Conservation (phyloP, 2,797 vertebrate species). For the Gallinago nigripennis region DNA sequence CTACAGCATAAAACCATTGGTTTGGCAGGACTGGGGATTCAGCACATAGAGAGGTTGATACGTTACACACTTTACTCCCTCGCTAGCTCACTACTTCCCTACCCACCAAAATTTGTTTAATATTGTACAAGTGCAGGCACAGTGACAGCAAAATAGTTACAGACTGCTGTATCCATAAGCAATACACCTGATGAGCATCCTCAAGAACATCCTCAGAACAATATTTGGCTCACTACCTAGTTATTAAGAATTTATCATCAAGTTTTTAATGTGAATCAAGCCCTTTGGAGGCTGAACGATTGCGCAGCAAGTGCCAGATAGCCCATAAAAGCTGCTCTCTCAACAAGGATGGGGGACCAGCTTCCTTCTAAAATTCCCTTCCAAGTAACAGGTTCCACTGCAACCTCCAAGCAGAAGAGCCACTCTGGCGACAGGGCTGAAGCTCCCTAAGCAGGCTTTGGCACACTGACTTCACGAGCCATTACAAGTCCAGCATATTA, state of each 20-base stretch:
- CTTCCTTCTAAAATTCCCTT: not conserved
- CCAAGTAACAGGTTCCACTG: not conserved
- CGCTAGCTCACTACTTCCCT: not conserved
- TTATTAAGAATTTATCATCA: not conserved
- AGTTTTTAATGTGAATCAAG: not conserved
- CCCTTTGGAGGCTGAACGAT: not conserved
- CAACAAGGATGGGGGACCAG: not conserved
- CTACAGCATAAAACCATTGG: not conserved
- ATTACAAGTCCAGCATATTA: not conserved
- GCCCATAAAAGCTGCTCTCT: not conserved
- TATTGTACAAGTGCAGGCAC: not conserved
- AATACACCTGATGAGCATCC: not conserved
- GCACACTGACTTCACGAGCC: not conserved
- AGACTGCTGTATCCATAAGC: not conserved
- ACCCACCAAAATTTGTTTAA: not conserved
- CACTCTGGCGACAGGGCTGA: not conserved
- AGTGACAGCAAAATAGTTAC: not conserved
- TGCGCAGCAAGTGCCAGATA: not conserved
- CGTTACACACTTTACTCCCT: not conserved
- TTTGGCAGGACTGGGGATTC: not conserved
- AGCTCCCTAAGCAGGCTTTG: not conserved
- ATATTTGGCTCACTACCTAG: not conserved
- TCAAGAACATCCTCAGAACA: not conserved
- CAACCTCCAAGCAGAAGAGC: not conserved
- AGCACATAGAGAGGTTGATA: fast-evolving